Percentiles rank a stretch among this genome's conserved stretches.
Conservation (phyloP, 2,797 vertebrate species). For the Garrulus glandarius region DNA sequence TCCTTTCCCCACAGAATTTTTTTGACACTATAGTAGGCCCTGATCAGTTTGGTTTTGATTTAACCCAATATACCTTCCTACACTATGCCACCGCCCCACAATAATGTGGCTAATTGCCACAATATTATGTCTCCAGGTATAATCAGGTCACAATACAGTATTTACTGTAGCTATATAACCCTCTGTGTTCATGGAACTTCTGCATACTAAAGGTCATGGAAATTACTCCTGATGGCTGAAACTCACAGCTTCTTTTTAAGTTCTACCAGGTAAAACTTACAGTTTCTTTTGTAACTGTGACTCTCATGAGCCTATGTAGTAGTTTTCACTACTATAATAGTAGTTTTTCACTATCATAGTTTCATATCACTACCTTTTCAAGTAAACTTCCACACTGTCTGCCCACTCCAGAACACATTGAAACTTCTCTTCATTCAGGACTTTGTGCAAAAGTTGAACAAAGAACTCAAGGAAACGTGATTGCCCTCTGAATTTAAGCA, state of each 20-base stretch:
- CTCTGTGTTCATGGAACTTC: neutral
- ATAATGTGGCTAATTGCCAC: neutral
- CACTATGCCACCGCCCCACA: neutral
- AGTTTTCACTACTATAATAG: neutral
- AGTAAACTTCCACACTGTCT: conserved; percentile 62
- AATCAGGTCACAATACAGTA: neutral
- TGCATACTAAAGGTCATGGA: neutral
- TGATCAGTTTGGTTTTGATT: neutral
- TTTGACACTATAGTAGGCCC: neutral
- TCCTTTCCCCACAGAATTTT: neutral
- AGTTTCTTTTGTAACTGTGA: neutral
- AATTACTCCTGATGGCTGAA: neutral
- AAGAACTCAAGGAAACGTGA: conserved; percentile 87
- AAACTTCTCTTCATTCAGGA: conserved; percentile 81
- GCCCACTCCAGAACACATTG: conserved; percentile 79
- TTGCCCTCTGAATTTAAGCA: conserved; percentile 84
- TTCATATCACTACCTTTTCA: conserved; percentile 77
- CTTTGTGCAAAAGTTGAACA: conserved; percentile 82
- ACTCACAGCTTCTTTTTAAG: neutral
- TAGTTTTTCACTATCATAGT: no score
- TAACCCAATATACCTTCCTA: neutral
- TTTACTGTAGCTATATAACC: neutral
- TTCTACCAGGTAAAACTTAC: neutral
- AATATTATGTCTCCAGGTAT: neutral
- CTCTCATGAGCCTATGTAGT: neutral